phyloP scores from a whole-genome alignment of 92 coral and sea anemone genomes.

The Parazoanthus atlanticus region DNA sequence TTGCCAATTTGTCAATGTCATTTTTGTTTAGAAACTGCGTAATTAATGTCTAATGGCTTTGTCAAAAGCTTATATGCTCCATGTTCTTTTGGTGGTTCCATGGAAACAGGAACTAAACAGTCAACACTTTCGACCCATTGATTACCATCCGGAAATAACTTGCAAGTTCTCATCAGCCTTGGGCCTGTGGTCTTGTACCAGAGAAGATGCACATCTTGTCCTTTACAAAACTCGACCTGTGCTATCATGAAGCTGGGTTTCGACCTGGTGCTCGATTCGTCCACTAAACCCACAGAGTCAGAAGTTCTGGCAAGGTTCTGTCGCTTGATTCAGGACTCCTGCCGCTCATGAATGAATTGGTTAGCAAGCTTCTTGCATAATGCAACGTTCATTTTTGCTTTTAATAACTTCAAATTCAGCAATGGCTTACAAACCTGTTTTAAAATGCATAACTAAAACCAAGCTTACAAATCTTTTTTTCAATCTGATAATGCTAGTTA shows the following conservation, averaged over 20 bases:
- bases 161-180: background rate
- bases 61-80: background rate
- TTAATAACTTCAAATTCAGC: background rate
- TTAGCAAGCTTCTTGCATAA: background rate
- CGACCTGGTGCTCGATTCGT: no score
- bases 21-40: no score
- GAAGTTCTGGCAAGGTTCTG: no score
- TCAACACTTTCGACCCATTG: background rate
- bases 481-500: no score
- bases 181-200: background rate
- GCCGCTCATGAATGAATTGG: no score
- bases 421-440: no score
- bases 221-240: conserved; percentile 25
- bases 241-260: conserved; percentile 24
- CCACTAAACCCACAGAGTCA: no score
- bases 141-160: background rate
- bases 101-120: background rate
- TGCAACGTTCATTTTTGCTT: background rate
- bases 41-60: background rate
- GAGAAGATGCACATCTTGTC: conserved; percentile 33
- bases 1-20: no score
- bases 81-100: background rate
- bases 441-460: no score
- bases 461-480: no score
- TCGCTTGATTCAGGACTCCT: background rate